A percentile compares a stretch with the other conserved stretches of the same genome.
Evolutionary conservation across 2,888 invertebrate genomes (phyloP).

Genomic region (Parasteatoda lunata): DNA sequence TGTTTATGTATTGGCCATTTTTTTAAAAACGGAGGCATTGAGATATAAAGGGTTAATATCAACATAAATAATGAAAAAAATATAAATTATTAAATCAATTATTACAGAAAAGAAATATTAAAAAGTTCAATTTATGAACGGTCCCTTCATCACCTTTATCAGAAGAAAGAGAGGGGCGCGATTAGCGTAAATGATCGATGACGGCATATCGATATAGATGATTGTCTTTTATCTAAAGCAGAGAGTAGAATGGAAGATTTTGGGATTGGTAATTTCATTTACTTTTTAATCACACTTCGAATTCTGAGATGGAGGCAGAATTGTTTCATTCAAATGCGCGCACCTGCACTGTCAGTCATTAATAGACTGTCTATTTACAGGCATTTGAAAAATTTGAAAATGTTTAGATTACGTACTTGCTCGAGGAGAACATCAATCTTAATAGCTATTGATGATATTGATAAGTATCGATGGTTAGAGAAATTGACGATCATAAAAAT

Average conservation of each 20-base stretch:
- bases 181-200: slow-evolving; percentile 55
- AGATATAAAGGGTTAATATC: too few relatives aligned
- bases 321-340: not conserved
- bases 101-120: too few relatives aligned
- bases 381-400: not conserved
- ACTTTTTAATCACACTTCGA: slow-evolving; percentile 51
- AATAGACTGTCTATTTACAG: not conserved
- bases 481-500: too few relatives aligned
- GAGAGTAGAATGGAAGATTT: slow-evolving; percentile 6
- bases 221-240: slow-evolving; percentile 33
- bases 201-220: slow-evolving; percentile 32
- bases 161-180: slow-evolving; percentile 6
- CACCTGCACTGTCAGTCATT: slow-evolving; percentile 8
- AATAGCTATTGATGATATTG: too few relatives aligned
- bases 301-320: slow-evolving; percentile 6
- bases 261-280: slow-evolving; percentile 55
- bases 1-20: too few relatives aligned
- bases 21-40: too few relatives aligned
- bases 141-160: slow-evolving; percentile 15
- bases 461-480: too few relatives aligned
- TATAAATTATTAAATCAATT: too few relatives aligned
- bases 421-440: too few relatives aligned
- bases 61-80: too few relatives aligned
- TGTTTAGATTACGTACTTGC: too few relatives aligned
- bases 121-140: slow-evolving; percentile 7